Evolutionary conservation across 2,888 invertebrate genomes (phyloP).

Genomic region (Eristalis arbustorum): DNA sequence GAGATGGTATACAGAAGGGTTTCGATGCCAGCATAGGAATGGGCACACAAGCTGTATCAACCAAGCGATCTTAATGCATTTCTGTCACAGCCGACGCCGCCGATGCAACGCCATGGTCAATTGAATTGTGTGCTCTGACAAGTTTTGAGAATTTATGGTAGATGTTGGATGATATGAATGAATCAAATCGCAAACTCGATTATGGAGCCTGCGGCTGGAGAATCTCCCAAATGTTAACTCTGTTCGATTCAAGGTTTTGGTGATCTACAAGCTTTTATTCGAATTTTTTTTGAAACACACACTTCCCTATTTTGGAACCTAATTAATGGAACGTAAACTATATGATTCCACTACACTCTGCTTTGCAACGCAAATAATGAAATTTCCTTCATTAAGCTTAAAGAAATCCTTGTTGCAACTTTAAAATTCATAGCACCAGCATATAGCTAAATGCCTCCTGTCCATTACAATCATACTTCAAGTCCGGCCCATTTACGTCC

Average conservation of each 20-base stretch:
- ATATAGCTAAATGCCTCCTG: background rate
- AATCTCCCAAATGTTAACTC: background rate
- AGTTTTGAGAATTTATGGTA: background rate
- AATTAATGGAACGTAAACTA: too few relatives aligned
- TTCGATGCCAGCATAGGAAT: background rate
- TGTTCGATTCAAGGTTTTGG: too few relatives aligned
- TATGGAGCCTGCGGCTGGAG: background rate
- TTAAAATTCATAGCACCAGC: background rate
- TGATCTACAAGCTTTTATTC: too few relatives aligned
- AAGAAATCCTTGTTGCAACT: background rate
- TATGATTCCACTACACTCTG: too few relatives aligned
- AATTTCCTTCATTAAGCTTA: background rate
- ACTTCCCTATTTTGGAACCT: too few relatives aligned
- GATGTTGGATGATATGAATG: background rate
- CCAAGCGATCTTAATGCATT: background rate
- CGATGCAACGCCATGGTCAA: constrained; percentile 7
- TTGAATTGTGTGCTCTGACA: background rate
- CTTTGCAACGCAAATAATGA: too few relatives aligned
- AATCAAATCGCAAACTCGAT: background rate
- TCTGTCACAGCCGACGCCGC: background rate
- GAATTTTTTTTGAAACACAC: too few relatives aligned
- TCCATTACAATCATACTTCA: background rate
- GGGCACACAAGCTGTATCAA: background rate
- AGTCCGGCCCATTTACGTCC: background rate
- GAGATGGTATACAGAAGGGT: too few relatives aligned